Evolutionary conservation across 2,888 invertebrate species (phyloP), one percentile per base, ranked within the genome.

Genomic region (Heteromyza rotundicornis): DNA sequence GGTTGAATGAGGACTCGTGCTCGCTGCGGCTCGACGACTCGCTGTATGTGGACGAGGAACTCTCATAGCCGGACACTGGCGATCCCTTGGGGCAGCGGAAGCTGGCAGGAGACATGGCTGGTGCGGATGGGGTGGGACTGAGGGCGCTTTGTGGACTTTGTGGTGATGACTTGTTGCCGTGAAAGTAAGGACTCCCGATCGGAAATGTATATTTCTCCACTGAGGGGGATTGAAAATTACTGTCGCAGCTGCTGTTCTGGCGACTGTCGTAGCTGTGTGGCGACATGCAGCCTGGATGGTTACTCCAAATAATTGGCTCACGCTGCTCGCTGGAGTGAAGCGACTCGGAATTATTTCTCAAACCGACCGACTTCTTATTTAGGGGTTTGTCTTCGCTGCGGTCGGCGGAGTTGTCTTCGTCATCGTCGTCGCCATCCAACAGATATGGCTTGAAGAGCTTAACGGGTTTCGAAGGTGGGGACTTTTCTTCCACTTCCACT

Each of bases 391-490:
- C 27, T 12, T 53, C 10, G 12, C 22, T 51, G 24, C 51, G 14
- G 51, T 51, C 22, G 24, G 19, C 22, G 17, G 17, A 14, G 12
- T 51, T 51, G 2, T 53, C 12, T 32, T 1, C 56, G 10, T 73
- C 68, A 17, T 85, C 86, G 60, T 86, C 86, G 49, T 87, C 85
- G 49, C 89, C 87, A 73, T 89, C 90, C 66, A 90, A 85, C 56
- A 91, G 84, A 80, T 92, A 92, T 27, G 92, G 92, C 77, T 92
- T 89, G 82, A 92, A 92, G 44, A 92, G 83, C 78, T 92, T 92
- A 71, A 90, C 88, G 57, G 91, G 90, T 65, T 81, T 81, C 2
- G 75, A 71, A 20, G 80, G 77, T 57, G 72, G 32, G 20, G 64
- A 54, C 54, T 76, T 75, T 61, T 68, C 65, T 10, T 67, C 68